Evolutionary conservation across 2,113 vertebrate species (phyloP), one percentile per base, ranked within the genome.

Genomic region (Aleadryas rufinucha): DNA sequence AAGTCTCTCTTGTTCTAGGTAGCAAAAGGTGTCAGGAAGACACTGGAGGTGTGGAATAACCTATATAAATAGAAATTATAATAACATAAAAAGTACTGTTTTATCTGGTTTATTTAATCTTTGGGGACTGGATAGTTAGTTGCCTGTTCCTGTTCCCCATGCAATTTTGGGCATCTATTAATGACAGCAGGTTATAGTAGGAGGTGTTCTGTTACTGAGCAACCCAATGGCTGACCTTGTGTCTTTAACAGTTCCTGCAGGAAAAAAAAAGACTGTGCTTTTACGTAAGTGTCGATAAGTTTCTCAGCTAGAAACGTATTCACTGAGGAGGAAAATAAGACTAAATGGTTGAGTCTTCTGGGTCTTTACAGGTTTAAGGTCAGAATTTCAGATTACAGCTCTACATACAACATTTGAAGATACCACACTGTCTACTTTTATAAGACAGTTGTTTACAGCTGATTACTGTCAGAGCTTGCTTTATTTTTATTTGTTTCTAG

Each of bases 401-500:
- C 30, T 66, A 49, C 63, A 41, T 22, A 27, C 1, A 52, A 22
- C 17, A 10, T 74, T 24, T 50, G 75, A 80, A 80, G 39, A 52
- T 90, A 18, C 9, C 9, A 47, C 12, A 16, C 18, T 50, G 27
- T 13, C 42, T 85, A 2, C 52, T 63, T 76, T 54, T 74, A 2
- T 69, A 45, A 77, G 50, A 26, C 16, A 22, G 31, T 66, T 61
- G 16, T 54, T 93, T 41, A 35, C 31, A 27, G 45, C 35, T 77
- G 21, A 9, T 87, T 71, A 22, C 9, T 83, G 63, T 82, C 70
- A 65, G 41, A 93, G 21, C 22, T 79, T 94, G 52, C 71, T 90
- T 71, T 92, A 39, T 90, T 89, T 93, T 15, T 2, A 5, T 97
- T 93, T 95, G 10, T 68, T 96, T 97, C 41, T 86, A 98, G 98